These are phyloP conservation scores for Dreissena polymorpha DNA, from an alignment of 1,140 invertebrate species.

Conservation along the genomic window DNA sequence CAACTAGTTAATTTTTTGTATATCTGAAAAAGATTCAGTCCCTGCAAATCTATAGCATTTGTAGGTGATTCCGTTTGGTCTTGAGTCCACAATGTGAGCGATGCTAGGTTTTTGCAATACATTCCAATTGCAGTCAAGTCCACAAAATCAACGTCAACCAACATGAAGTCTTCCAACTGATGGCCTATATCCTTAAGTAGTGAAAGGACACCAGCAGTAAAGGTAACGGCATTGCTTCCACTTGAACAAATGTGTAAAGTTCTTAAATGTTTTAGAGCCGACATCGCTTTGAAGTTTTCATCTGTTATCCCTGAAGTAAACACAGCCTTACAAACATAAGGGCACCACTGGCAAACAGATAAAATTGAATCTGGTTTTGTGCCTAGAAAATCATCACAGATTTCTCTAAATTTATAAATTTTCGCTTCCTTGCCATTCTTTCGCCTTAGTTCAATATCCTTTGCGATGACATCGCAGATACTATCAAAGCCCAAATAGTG, in stretches of 20 bases:
- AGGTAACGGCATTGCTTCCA: slow-evolving; percentile 1
- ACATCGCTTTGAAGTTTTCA: slow-evolving; percentile 13
- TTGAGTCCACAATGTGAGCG: no score
- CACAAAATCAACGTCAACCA: slow-evolving; percentile 36
- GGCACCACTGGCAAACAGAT: slow-evolving; percentile 11
- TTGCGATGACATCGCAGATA: slow-evolving; percentile 12
- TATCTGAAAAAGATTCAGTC: no score
- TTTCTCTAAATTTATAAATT: slow-evolving; percentile 7
- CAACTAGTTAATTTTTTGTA: no score
- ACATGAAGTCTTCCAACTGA: slow-evolving; percentile 27
- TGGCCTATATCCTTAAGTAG: slow-evolving; percentile 38
- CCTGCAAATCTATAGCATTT: no score
- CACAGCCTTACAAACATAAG: neutral
- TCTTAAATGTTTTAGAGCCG: slow-evolving; percentile 31
- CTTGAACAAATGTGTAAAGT: slow-evolving; percentile 20
- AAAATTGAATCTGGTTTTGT: slow-evolving; percentile 15
- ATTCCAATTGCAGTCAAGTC: slow-evolving; percentile 21
- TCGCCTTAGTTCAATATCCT: neutral
- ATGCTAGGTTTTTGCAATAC: slow-evolving; percentile 17
- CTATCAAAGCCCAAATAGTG: slow-evolving; percentile 45
- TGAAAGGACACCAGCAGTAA: slow-evolving; percentile 26
- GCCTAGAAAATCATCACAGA: neutral
- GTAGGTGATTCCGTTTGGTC: no score
- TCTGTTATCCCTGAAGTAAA: slow-evolving; percentile 18
- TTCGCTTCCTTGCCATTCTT: neutral